Percentiles rank a stretch among this genome's conserved stretches.
phyloP scores from a whole-genome alignment of 2,888 invertebrate species.

The Conus canariensis region DNA sequence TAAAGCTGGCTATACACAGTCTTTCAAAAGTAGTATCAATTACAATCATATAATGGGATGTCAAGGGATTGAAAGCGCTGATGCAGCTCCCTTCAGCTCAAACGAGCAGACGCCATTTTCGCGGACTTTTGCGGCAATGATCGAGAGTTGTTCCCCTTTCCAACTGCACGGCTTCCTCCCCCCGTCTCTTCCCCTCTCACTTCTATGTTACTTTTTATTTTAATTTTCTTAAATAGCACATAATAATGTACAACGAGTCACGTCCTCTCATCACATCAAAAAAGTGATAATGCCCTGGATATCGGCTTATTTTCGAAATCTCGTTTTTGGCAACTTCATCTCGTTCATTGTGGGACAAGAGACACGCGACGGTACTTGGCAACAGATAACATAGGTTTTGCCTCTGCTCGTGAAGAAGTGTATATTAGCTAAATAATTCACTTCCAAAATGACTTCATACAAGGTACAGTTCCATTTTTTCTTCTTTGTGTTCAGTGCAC shows the following conservation, averaged over 20 bases:
- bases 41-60: too few relatives aligned
- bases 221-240: background rate
- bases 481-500: background rate
- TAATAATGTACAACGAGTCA: background rate
- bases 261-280: background rate
- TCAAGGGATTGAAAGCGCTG: too few relatives aligned
- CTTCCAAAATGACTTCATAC: conserved; percentile 61
- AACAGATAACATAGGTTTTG: background rate
- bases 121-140: background rate
- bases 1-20: too few relatives aligned
- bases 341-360: background rate
- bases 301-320: background rate
- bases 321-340: background rate
- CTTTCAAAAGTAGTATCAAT: too few relatives aligned
- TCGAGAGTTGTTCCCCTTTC: background rate
- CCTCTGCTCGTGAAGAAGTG: background rate
- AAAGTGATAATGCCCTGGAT: background rate
- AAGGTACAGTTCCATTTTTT: conserved; percentile 52
- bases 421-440: background rate
- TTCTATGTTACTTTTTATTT: background rate
- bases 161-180: background rate
- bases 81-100: too few relatives aligned
- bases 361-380: conserved; percentile 25
- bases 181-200: background rate
- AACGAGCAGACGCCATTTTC: background rate